Evolutionary conservation across 2,888 invertebrate genomes (phyloP).

Genomic region (Eristalis intricaria): DNA sequence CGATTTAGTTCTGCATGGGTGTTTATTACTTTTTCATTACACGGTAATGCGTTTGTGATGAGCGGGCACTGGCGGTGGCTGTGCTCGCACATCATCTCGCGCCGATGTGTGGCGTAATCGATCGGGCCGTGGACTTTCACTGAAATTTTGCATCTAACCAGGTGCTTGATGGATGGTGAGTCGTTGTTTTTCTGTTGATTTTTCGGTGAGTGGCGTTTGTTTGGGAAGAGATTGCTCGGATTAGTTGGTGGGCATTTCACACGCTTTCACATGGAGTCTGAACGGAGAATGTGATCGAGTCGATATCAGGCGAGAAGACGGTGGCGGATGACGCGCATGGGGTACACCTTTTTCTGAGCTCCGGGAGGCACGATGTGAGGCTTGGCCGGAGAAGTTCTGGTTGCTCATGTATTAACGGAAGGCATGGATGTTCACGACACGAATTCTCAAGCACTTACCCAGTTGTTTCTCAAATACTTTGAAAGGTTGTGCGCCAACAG

Average conservation of each 20-base stretch:
- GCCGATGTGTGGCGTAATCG: background rate
- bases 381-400: too few relatives aligned
- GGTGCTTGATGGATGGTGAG: background rate
- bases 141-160: background rate
- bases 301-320: background rate
- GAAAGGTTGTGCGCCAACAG: too few relatives aligned
- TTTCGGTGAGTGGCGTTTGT: background rate
- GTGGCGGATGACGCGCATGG: too few relatives aligned
- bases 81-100: constrained; percentile 13
- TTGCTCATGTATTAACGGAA: too few relatives aligned
- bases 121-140: background rate
- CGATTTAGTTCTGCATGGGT: constrained; percentile 50
- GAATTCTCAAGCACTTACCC: too few relatives aligned
- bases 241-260: background rate
- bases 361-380: too few relatives aligned
- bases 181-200: background rate
- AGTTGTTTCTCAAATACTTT: too few relatives aligned
- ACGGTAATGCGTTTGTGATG: constrained; percentile 49
- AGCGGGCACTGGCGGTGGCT: background rate
- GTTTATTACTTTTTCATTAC: constrained; percentile 50
- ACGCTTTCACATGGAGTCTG: background rate
- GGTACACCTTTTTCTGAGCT: too few relatives aligned
- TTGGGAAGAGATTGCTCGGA: background rate
- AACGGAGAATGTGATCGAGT: background rate
- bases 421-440: too few relatives aligned